A percentile compares a stretch with the other conserved stretches of the same genome.
These are phyloP conservation scores for Centropus unirufus DNA, from an alignment of 2,113 vertebrate species.

Conservation along the genomic window DNA sequence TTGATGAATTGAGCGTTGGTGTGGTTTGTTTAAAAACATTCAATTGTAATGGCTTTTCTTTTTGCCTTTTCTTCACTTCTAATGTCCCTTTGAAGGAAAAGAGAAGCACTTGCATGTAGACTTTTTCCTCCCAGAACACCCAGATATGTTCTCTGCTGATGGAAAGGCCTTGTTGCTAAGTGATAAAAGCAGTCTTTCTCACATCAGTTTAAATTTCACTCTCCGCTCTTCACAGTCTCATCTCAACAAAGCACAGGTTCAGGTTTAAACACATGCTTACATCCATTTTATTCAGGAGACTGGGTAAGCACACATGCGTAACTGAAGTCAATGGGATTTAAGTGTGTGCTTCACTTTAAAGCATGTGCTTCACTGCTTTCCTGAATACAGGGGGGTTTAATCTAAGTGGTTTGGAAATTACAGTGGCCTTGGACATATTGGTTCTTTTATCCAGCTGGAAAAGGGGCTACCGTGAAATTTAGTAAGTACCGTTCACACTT, in stretches of 20 bases:
- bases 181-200: constrained; percentile 39
- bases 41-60: not conserved
- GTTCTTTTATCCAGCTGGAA: constrained; percentile 42
- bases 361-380: constrained; percentile 38
- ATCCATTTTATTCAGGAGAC: constrained; percentile 54
- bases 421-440: constrained; percentile 32
- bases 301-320: constrained; percentile 2
- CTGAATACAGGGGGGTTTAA: constrained; percentile 24
- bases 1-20: not conserved
- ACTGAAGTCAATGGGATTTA: constrained; percentile 56
- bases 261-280: constrained; percentile 63
- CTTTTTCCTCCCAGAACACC: not conserved
- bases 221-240: constrained; percentile 40
- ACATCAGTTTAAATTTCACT: constrained; percentile 49
- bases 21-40: not conserved
- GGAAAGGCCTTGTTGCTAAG: constrained; percentile 36
- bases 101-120: not conserved
- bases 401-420: constrained; percentile 49
- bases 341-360: constrained; percentile 62
- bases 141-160: not conserved
- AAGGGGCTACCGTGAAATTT: constrained; percentile 30
- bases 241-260: constrained; percentile 63
- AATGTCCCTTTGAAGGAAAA: not conserved
- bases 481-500: constrained; percentile 1
- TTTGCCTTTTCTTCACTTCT: not conserved